phyloP scores from a whole-genome alignment of 2,113 vertebrate genomes.

The Saccopteryx bilineata region DNA sequence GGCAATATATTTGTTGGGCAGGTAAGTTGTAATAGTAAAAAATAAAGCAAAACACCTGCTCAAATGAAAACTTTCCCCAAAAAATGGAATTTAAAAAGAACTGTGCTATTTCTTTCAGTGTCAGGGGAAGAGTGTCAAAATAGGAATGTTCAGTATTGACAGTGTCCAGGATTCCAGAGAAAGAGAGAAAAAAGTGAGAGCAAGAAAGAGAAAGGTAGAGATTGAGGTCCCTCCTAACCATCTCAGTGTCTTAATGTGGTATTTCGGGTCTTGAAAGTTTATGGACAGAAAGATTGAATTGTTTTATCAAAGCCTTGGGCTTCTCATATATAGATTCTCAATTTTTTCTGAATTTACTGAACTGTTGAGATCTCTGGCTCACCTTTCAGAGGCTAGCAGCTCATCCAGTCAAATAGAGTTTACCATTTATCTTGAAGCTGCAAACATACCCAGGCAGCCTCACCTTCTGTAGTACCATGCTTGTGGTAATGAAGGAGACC shows the following conservation, averaged over 20 bases:
- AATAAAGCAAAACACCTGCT: not conserved
- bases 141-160: not conserved
- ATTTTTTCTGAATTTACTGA: conserved; percentile 4
- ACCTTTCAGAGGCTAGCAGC: not conserved
- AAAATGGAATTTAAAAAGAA: not conserved
- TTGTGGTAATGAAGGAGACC: not conserved
- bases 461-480: not conserved
- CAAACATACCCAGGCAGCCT: not conserved
- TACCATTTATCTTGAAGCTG: not conserved
- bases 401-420: not conserved
- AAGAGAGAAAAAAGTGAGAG: not conserved
- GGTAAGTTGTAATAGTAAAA: conserved; percentile 84
- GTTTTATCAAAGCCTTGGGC: not conserved
- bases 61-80: conserved; percentile 10
- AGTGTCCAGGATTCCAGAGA: not conserved
- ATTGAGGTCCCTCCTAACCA: not conserved
- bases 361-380: not conserved
- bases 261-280: not conserved
- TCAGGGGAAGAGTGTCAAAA: not conserved
- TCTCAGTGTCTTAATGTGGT: not conserved
- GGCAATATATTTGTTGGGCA: conserved; percentile 94
- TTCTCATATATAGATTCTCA: conserved; percentile 1
- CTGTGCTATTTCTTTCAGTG: not conserved
- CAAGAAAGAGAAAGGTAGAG: not conserved
- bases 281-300: not conserved